These are phyloP conservation scores for Fragum whitleyi DNA, from an alignment of 2,888 invertebrate genomes.

Conservation along the genomic window DNA sequence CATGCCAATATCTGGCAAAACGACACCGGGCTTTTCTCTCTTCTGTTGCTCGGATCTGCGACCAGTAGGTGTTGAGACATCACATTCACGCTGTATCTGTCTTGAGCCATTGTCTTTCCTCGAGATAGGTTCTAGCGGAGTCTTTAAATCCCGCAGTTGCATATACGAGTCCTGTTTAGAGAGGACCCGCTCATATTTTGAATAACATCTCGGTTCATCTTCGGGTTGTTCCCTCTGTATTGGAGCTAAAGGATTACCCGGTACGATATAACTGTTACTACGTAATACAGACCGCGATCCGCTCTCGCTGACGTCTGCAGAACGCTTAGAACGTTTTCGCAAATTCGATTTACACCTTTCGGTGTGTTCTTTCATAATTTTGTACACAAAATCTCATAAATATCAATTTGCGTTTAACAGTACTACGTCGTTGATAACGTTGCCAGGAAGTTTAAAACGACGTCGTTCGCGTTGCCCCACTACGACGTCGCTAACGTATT, in stretches of 20 bases:
- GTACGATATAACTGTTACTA: slow-evolving; percentile 32
- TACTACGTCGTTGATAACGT: not conserved
- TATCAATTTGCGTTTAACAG: not conserved
- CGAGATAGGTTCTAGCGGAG: not conserved
- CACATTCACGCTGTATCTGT: not conserved
- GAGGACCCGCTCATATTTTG: not conserved
- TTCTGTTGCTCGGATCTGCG: not conserved
- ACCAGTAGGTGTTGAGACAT: slow-evolving; percentile 12
- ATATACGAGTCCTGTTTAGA: slow-evolving; percentile 3
- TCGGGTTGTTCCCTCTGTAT: not conserved
- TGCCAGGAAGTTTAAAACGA: not conserved
- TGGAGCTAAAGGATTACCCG: slow-evolving; percentile 24
- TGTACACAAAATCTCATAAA: not conserved
- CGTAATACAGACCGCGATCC: not conserved
- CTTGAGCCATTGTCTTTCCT: not conserved
- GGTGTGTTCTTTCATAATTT: slow-evolving; percentile 12
- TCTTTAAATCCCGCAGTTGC: slow-evolving; percentile 10
- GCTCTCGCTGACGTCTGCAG: not conserved
- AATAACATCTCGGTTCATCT: not conserved
- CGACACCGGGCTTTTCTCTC: slow-evolving; percentile 1
- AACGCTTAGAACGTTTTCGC: slow-evolving; percentile 9
- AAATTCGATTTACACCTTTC: slow-evolving; percentile 23
- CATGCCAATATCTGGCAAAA: slow-evolving; percentile 22
- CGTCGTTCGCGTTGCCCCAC: too few relatives aligned
- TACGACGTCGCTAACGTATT: too few relatives aligned